These are phyloP conservation scores for Scaptomyza reducta DNA, from an alignment of 2,888 invertebrate genomes.

Conservation along the genomic window DNA sequence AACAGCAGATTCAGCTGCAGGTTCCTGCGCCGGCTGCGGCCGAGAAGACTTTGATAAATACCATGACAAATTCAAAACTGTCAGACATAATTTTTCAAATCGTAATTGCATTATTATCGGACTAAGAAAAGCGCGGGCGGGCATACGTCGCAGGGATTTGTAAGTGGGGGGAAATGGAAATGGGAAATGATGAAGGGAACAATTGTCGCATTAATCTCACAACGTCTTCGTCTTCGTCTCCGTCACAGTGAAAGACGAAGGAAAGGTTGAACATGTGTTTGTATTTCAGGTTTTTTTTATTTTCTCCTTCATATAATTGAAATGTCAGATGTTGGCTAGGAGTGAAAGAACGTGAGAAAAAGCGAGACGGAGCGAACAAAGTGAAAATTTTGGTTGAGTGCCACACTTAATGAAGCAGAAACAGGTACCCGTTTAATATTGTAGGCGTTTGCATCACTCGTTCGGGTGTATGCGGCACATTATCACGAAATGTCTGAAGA, in stretches of 20 bases:
- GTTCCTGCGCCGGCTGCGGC: conserved; percentile 23
- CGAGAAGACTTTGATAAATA: conserved; percentile 81
- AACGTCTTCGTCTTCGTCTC: conserved; percentile 24
- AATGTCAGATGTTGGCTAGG: conserved; percentile 61
- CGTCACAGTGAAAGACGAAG: conserved; percentile 32
- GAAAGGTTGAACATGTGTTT: conserved; percentile 59
- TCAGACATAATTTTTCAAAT: conserved; percentile 82
- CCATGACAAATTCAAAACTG: conserved; percentile 83
- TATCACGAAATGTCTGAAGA: neutral
- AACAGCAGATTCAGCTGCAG: neutral
- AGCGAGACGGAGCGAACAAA: conserved; percentile 17
- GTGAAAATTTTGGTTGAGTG: conserved; percentile 46
- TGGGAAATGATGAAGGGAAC: conserved; percentile 78
- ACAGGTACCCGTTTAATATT: conserved; percentile 58
- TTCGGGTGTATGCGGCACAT: conserved; percentile 48
- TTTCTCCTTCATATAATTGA: conserved; percentile 65
- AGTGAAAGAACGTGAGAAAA: conserved; percentile 7
- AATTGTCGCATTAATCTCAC: conserved; percentile 82
- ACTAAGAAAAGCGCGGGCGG: conserved; percentile 34
- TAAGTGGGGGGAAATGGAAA: conserved; percentile 47
- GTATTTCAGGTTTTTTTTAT: conserved; percentile 16
- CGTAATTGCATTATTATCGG: conserved; percentile 82
- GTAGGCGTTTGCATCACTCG: conserved; percentile 19
- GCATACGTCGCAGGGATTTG: conserved; percentile 4
- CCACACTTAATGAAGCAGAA: conserved; percentile 66